These are phyloP conservation scores for Craniophora ligustri DNA, from an alignment of 2,888 invertebrate genomes.

Conservation along the genomic window DNA sequence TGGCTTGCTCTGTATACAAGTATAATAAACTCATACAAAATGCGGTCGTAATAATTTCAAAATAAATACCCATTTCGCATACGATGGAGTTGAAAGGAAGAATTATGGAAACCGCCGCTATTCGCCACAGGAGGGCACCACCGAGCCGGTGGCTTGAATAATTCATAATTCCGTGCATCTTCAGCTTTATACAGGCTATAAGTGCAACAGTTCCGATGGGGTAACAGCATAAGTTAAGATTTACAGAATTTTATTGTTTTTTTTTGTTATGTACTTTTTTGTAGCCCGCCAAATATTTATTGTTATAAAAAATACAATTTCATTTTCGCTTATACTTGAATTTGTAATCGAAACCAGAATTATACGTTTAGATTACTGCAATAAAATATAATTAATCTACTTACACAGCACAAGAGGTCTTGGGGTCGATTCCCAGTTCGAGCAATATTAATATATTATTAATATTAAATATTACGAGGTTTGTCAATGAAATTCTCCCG, in stretches of 20 bases:
- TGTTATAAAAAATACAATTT: too few species aligned
- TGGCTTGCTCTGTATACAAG: neutral
- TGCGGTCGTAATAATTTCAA: slow-evolving; percentile 10
- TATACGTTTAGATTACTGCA: too few species aligned
- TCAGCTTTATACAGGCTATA: slow-evolving; percentile 40
- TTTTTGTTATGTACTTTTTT: too few species aligned
- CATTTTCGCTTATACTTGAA: too few species aligned
- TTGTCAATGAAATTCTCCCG: too few species aligned
- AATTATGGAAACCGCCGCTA: slow-evolving; percentile 45
- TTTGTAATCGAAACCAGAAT: too few species aligned
- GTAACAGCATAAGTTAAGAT: slow-evolving; percentile 3
- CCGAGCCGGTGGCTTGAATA: slow-evolving; percentile 55
- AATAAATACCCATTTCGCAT: slow-evolving; percentile 14
- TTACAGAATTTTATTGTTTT: slow-evolving; percentile 19
- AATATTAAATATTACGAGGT: too few species aligned
- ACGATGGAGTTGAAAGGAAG: slow-evolving; percentile 39
- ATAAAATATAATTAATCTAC: too few species aligned
- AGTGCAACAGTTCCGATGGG: slow-evolving; percentile 10
- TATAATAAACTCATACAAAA: slow-evolving; percentile 3
- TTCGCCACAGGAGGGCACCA: slow-evolving; percentile 28
- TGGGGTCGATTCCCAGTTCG: too few species aligned
- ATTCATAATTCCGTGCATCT: slow-evolving; percentile 64
- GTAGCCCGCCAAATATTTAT: too few species aligned
- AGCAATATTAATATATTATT: too few species aligned
- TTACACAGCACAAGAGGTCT: too few species aligned